These are phyloP conservation scores for Pelosia muscerda DNA, from an alignment of 2,888 invertebrate species.

Conservation along the genomic window DNA sequence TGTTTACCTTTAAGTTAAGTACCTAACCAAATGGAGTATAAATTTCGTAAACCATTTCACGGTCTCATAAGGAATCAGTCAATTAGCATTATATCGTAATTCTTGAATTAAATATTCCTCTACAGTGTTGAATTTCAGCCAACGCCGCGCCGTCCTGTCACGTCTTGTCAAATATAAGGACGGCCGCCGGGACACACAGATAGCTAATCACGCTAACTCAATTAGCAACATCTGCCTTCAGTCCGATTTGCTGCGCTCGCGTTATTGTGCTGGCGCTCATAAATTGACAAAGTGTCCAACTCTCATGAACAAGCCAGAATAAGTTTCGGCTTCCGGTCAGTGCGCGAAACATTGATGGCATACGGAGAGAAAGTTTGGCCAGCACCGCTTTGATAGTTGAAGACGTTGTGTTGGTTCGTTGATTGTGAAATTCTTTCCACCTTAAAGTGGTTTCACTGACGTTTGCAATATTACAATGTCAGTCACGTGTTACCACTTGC, in stretches of 20 bases:
- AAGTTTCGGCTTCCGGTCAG: conserved; percentile 85
- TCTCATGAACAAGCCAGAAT: conserved; percentile 81
- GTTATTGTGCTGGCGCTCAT: conserved; percentile 75
- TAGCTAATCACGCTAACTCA: conserved; percentile 65
- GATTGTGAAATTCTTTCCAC: not conserved
- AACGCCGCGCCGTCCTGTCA: not conserved
- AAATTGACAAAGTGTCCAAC: conserved; percentile 87
- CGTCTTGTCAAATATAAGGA: conserved; percentile 18
- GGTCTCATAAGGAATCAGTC: too few relatives aligned
- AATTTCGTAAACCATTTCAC: too few relatives aligned
- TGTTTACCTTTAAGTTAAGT: too few relatives aligned
- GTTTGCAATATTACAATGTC: too few relatives aligned
- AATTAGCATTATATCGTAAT: too few relatives aligned
- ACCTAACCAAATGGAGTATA: too few relatives aligned
- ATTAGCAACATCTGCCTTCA: conserved; percentile 76
- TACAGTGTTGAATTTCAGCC: not conserved
- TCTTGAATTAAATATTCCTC: not conserved
- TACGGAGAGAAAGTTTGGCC: conserved; percentile 50
- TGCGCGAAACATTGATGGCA: conserved; percentile 69
- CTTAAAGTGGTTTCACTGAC: not conserved
- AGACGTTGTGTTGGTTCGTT: not conserved
- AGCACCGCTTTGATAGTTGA: conserved; percentile 23
- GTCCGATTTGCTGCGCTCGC: conserved; percentile 64
- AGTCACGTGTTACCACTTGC: too few relatives aligned
- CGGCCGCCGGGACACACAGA: conserved; percentile 36